Percentiles rank a stretch among this genome's conserved stretches.
phyloP scores from a whole-genome alignment of 2,888 invertebrate species.

The Micropterix aruncella region DNA sequence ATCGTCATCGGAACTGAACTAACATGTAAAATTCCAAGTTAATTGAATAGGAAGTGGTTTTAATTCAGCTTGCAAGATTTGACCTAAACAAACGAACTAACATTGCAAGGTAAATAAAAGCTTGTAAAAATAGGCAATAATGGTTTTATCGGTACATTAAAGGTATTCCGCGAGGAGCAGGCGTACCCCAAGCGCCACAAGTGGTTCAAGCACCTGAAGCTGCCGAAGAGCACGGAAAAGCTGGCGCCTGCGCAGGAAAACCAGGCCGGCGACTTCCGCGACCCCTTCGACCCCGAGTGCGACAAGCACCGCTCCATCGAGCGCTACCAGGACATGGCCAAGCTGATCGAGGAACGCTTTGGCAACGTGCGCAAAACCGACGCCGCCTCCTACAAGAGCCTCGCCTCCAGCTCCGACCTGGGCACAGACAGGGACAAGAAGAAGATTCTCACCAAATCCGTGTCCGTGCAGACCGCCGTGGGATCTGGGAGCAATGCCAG shows the following conservation, averaged over 20 bases:
- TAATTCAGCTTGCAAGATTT: no score
- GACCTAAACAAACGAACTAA: no score
- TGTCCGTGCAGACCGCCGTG: slow-evolving; percentile 37
- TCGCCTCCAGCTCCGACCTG: slow-evolving; percentile 39
- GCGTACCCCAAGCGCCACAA: slow-evolving; percentile 42
- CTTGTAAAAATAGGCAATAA: no score
- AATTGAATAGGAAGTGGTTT: no score
- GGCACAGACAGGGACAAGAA: slow-evolving; percentile 31
- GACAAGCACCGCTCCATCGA: slow-evolving; percentile 57
- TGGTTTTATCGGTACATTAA: no score
- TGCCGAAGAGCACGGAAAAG: slow-evolving; percentile 33
- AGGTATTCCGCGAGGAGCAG: slow-evolving; percentile 35
- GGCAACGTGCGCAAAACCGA: slow-evolving; percentile 35
- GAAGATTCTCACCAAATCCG: slow-evolving; percentile 34
- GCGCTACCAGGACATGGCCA: slow-evolving; percentile 58
- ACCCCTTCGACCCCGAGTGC: slow-evolving; percentile 43
- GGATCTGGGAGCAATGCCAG: slow-evolving; percentile 36
- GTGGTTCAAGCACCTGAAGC: slow-evolving; percentile 50
- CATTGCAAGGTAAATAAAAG: no score
- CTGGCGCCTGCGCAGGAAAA: slow-evolving; percentile 27
- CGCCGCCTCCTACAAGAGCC: slow-evolving; percentile 32
- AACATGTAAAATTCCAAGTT: no score
- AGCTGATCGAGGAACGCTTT: slow-evolving; percentile 52
- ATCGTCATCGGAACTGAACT: no score
- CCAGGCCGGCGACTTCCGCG: slow-evolving; percentile 31